Evolutionary conservation across 2,113 vertebrate genomes (phyloP).

Genomic region (Nannospalax galili): DNA sequence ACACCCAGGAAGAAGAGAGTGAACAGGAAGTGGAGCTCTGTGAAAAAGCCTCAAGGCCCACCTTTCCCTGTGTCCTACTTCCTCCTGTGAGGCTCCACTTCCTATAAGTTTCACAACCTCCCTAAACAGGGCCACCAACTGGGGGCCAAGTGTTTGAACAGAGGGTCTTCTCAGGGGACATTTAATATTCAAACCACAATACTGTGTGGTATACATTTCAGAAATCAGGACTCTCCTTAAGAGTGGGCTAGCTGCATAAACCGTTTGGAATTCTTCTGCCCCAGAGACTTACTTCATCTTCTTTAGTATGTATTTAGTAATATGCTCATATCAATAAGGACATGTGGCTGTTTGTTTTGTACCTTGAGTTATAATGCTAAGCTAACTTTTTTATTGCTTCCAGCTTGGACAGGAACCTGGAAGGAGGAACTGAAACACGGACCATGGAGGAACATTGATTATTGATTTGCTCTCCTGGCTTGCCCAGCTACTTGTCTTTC

Average conservation of each 20-base stretch:
- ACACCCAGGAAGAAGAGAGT: not conserved
- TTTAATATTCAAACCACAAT: not conserved
- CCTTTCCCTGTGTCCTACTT: not conserved
- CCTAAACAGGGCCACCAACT: not conserved
- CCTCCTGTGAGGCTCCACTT: not conserved
- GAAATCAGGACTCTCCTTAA: not conserved
- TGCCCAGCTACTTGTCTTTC: no score
- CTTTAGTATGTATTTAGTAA: not conserved
- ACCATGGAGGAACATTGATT: no score
- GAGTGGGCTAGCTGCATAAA: not conserved
- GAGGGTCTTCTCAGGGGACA: not conserved
- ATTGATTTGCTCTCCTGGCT: no score
- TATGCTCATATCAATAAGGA: not conserved
- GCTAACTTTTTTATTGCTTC: not conserved
- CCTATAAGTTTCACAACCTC: not conserved
- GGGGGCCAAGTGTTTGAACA: not conserved
- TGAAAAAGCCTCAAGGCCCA: not conserved
- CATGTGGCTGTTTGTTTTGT: not conserved
- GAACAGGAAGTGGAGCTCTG: not conserved
- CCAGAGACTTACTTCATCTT: not conserved
- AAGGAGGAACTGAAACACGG: no score
- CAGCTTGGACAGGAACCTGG: no score
- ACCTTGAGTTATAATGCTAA: not conserved
- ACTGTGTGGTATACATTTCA: not conserved
- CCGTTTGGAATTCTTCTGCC: not conserved